Evolutionary conservation across 2,888 invertebrate species (phyloP), one percentile per base, ranked within the genome.

Genomic region (Pachydiplax longipennis): DNA sequence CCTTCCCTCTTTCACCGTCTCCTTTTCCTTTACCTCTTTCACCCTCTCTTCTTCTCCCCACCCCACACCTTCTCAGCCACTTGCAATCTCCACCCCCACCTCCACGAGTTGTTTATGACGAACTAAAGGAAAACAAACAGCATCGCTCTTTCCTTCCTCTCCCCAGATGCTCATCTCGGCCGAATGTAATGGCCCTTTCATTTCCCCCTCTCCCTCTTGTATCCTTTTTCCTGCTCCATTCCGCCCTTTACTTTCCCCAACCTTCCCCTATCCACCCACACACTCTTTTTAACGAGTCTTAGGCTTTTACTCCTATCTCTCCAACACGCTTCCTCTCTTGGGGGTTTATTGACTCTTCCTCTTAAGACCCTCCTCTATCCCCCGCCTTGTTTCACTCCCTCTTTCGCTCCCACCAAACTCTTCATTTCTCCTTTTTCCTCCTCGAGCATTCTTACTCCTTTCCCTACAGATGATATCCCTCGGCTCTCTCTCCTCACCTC

Each of bases 41-140:
- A 31, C 73, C 25, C 73, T 12, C 73, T 15, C 65, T n/a, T n/a
- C 13, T 25, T 65, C 22, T 65, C 61, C n/a, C 22, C 10, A 18
- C n/a, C 61, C n/a, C 61, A n/a, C 61, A 4, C 61, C n/a, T 12
- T 6, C 25, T 25, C 73, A 25, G 31, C 73, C 73, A 73, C 73
- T 73, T 73, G 31, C 73, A 31, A 31, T 31, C 25, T 73, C 73
- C 73, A 73, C 73, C 73, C 73, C 73, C 25, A 13, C 73, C 73
- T 15, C 73, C 65, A n/a, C 65, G 65, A 65, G 65, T 73, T 73
- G 73, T 73, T 73, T 73, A 73, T 73, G 73, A 73, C 73, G 73
- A 73, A 73, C 73, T 73, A 73, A 73, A 73, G 73, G 73, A 73
- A 73, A 73, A 73, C 73, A 73, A 73, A 73, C 73, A 73, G 73